Percentiles rank a stretch among this genome's conserved stretches.
These are phyloP conservation scores for Archaeoteleia sp. DNA, from an alignment of 2,888 invertebrate genomes.

Conservation along the genomic window DNA sequence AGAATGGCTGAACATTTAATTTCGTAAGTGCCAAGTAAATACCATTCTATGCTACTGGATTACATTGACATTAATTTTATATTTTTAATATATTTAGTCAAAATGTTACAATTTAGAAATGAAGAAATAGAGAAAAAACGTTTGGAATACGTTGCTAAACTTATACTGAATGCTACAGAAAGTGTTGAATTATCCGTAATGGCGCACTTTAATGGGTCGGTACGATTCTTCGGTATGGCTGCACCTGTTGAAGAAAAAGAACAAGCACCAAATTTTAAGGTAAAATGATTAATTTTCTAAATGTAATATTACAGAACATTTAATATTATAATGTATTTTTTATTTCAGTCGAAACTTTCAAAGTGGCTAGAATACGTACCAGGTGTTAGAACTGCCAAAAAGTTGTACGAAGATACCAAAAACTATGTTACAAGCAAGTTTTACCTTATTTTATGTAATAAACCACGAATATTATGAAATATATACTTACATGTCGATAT, in stretches of 20 bases:
- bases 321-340: slow-evolving; percentile 1
- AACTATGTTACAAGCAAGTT: slow-evolving; percentile 60
- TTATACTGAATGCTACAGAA: slow-evolving; percentile 59
- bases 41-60: background rate
- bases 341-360: slow-evolving; percentile 56
- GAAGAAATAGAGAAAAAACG: slow-evolving; percentile 59
- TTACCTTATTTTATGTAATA: no score
- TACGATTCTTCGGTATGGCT: slow-evolving; percentile 62
- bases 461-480: no score
- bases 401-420: slow-evolving; percentile 58
- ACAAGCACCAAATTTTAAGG: slow-evolving; percentile 34
- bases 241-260: slow-evolving; percentile 42
- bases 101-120: slow-evolving; percentile 54
- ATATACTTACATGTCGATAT: no score
- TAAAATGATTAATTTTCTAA: no score
- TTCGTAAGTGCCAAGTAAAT: slow-evolving; percentile 54
- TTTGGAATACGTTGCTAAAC: slow-evolving; percentile 60
- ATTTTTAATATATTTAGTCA: no score
- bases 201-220: slow-evolving; percentile 62
- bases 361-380: slow-evolving; percentile 61
- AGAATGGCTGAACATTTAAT: slow-evolving; percentile 57
- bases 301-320: no score
- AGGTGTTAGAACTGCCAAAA: slow-evolving; percentile 59
- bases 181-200: slow-evolving; percentile 63
- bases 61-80: background rate